Evolutionary conservation across 2,797 vertebrate species (phyloP).

Genomic region (Scolopax bukidnonensis): DNA sequence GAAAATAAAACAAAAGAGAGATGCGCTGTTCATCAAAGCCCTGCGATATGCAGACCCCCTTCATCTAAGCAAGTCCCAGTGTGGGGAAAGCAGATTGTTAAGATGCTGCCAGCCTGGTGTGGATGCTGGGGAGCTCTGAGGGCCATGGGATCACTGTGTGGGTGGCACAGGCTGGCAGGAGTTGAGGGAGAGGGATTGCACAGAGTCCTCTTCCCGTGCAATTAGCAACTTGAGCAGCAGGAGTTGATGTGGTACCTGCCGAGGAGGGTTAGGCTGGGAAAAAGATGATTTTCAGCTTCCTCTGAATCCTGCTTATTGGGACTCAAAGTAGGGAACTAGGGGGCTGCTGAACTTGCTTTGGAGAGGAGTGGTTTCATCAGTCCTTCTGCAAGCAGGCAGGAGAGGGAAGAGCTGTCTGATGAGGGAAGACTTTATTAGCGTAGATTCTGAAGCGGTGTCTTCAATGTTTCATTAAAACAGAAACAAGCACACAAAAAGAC

Average conservation of each 20-base stretch:
- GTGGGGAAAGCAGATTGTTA: background rate
- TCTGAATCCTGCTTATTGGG: background rate
- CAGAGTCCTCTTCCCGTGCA: rapidly evolving
- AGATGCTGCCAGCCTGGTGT: rapidly evolving
- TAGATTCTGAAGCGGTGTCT: background rate
- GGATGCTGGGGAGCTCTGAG: background rate
- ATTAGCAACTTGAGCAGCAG: background rate
- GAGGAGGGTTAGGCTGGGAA: background rate
- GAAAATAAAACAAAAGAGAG: background rate
- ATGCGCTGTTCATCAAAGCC: background rate
- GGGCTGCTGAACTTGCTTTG: background rate
- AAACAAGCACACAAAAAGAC: background rate
- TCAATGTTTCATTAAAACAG: background rate
- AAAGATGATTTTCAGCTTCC: background rate
- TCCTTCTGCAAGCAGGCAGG: background rate
- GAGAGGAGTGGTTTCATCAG: background rate
- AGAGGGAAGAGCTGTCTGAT: background rate
- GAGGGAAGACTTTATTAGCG: background rate
- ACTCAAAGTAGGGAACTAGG: background rate
- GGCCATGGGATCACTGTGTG: rapidly evolving
- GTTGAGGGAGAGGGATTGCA: rapidly evolving
- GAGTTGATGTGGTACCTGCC: background rate
- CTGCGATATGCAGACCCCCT: background rate
- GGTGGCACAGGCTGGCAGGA: background rate
- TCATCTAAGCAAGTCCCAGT: background rate